Evolutionary conservation across 2,113 vertebrate genomes (phyloP).

Genomic region (Gallinago paraguaiae): DNA sequence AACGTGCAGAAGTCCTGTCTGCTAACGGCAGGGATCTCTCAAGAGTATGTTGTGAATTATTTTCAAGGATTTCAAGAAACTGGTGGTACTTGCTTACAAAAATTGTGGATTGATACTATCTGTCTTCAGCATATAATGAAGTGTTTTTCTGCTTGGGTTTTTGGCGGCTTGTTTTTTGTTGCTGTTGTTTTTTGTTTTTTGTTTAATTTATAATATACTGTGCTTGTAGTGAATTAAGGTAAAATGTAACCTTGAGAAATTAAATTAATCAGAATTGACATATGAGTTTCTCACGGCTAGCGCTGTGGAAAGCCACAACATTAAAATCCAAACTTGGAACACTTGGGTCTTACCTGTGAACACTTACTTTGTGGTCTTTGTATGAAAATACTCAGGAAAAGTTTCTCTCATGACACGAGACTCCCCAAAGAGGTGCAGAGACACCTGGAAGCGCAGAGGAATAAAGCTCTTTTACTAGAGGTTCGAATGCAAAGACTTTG

Average conservation of each 20-base stretch:
- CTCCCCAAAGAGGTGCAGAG: no score
- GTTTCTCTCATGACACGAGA: neutral
- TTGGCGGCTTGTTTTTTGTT: neutral
- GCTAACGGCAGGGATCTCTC: neutral
- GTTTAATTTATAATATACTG: neutral
- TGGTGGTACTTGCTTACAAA: neutral
- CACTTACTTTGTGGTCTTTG: neutral
- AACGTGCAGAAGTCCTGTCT: neutral
- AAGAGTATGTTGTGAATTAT: neutral
- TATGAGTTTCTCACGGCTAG: neutral
- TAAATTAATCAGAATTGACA: neutral
- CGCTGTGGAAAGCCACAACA: neutral
- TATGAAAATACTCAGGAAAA: neutral
- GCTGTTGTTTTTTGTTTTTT: neutral
- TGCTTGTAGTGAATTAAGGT: neutral
- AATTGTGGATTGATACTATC: neutral
- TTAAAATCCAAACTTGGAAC: neutral
- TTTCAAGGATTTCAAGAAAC: neutral
- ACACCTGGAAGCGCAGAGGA: rapidly evolving
- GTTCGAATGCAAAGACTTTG: neutral
- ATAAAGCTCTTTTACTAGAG: neutral
- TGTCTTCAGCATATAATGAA: neutral
- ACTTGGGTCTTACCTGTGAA: neutral
- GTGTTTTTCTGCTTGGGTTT: neutral
- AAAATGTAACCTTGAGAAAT: neutral